A percentile compares a stretch with the other conserved stretches of the same genome.
Evolutionary conservation across 2,113 vertebrate genomes (phyloP).

Genomic region (Rhynchomys soricoides): DNA sequence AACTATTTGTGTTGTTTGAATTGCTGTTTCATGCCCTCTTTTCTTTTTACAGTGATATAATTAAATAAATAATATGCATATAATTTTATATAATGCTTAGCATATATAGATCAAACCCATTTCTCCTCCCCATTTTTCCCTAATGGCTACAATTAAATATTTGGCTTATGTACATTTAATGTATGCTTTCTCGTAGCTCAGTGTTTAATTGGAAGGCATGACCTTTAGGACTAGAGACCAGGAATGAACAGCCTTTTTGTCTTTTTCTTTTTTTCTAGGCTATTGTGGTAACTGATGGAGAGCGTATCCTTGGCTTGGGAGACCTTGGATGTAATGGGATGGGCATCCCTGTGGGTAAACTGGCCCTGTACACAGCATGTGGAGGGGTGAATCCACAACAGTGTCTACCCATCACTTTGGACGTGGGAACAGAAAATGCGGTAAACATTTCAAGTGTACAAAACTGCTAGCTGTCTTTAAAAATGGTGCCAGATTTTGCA

Average conservation of each 20-base stretch:
- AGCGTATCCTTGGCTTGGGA: constrained; percentile 97
- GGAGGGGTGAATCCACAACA: constrained; percentile 95
- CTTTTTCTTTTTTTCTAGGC: constrained; percentile 86
- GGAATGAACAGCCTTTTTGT: not conserved
- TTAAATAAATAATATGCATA: no score
- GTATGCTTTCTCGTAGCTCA: constrained; percentile 49
- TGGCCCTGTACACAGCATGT: constrained; percentile 97
- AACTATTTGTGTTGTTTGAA: constrained; percentile 6
- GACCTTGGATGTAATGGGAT: constrained; percentile 97
- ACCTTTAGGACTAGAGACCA: not conserved
- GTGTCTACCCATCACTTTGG: constrained; percentile 95
- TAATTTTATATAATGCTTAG: not conserved
- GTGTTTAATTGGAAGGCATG: not conserved
- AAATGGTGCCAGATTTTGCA: not conserved
- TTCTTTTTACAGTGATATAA: constrained; percentile 1
- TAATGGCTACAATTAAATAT: not conserved
- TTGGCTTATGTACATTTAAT: not conserved
- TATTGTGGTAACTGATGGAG: constrained; percentile 96
- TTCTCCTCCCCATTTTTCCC: not conserved
- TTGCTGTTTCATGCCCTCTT: not conserved
- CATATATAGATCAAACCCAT: not conserved
- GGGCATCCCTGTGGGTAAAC: constrained; percentile 98
- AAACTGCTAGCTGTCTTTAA: not conserved
- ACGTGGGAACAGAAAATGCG: constrained; percentile 98
- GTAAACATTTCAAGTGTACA: constrained; percentile 82